phyloP scores from a whole-genome alignment of 2,888 invertebrate species.

The Trileptium ribeirensis region DNA sequence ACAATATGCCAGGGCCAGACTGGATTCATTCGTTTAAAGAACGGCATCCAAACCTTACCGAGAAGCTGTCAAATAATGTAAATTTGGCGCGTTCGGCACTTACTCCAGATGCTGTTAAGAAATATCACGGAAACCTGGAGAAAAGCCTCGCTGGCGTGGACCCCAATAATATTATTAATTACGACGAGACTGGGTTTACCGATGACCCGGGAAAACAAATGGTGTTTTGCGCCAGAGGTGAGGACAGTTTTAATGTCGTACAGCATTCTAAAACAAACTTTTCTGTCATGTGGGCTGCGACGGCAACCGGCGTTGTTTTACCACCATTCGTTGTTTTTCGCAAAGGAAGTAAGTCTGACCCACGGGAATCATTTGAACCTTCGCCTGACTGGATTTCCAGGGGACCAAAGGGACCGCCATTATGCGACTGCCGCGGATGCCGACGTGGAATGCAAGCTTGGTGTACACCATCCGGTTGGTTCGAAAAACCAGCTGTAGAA shows the following conservation, averaged over 20 bases:
- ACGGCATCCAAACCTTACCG: background rate
- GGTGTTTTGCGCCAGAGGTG: background rate
- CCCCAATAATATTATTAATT: background rate
- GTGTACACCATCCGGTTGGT: constrained; percentile 45
- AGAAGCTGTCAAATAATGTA: background rate
- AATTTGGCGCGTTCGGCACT: background rate
- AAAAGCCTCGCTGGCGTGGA: background rate
- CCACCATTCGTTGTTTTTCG: background rate
- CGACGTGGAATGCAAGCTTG: background rate
- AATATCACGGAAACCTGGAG: background rate
- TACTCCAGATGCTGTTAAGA: background rate
- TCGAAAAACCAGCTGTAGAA: constrained; percentile 42
- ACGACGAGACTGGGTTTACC: constrained; percentile 7
- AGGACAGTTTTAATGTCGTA: background rate
- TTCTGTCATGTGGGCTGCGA: too few species aligned
- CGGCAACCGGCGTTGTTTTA: too few species aligned
- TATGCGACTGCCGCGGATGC: background rate
- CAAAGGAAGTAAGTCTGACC: background rate
- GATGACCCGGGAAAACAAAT: background rate
- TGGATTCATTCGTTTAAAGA: background rate
- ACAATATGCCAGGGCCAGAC: background rate
- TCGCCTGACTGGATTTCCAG: background rate
- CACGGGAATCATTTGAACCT: background rate
- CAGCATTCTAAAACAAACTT: constrained; percentile 5
- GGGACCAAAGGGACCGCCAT: background rate